Percentiles rank a stretch among this genome's conserved stretches.
These are phyloP conservation scores for Sycophaga agraensis DNA, from an alignment of 1,140 invertebrate species.

Conservation along the genomic window DNA sequence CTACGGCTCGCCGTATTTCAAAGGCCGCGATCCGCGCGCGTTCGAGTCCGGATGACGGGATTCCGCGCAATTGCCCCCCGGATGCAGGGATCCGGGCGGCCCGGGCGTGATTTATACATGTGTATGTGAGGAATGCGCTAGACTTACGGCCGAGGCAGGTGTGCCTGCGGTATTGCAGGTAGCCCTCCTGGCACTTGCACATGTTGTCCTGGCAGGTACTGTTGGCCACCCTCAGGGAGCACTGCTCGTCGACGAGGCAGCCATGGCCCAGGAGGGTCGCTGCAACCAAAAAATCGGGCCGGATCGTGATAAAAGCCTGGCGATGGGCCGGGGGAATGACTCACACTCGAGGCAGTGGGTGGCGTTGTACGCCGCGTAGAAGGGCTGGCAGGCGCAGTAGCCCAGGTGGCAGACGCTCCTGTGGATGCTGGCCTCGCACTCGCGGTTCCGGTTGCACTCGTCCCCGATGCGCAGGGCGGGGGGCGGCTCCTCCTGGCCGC, in stretches of 20 bases:
- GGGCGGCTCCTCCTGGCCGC: not conserved
- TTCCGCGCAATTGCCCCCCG: too few species aligned
- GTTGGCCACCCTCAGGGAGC: conserved; percentile 77
- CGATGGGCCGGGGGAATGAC: conserved; percentile 37
- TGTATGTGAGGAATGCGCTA: too few species aligned
- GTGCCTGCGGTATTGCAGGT: conserved; percentile 81
- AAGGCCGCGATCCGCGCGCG: too few species aligned
- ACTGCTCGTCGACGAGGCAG: conserved; percentile 73
- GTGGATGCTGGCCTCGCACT: conserved; percentile 60
- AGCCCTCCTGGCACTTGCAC: conserved; percentile 78
- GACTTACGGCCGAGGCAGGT: conserved; percentile 86
- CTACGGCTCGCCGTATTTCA: too few species aligned
- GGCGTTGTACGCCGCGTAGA: conserved; percentile 65
- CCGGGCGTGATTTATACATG: too few species aligned
- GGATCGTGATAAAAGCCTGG: not conserved
- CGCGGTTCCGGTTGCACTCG: conserved; percentile 56
- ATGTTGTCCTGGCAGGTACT: conserved; percentile 72
- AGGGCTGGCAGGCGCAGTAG: conserved; percentile 67
- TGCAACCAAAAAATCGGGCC: conserved; percentile 46
- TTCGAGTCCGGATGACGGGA: too few species aligned
- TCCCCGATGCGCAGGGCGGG: conserved; percentile 35
- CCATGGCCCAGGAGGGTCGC: conserved; percentile 76
- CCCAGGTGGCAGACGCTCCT: conserved; percentile 64
- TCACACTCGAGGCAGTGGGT: conserved; percentile 70
- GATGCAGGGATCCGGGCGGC: too few species aligned